phyloP scores from a whole-genome alignment of 2,113 vertebrate genomes.

The Varanus komodoensis region DNA sequence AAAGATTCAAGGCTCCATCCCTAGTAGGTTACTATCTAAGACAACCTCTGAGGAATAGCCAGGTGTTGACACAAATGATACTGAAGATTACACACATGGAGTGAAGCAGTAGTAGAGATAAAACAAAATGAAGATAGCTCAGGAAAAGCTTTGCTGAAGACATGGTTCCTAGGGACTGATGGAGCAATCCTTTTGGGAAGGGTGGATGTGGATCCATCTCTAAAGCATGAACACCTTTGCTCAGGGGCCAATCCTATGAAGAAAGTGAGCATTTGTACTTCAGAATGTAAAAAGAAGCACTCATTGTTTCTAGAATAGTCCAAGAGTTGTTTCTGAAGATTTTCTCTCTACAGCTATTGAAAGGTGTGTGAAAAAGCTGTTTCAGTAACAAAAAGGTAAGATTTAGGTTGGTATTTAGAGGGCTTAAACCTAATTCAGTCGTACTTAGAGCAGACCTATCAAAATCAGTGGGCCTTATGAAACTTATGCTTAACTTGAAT shows the following conservation, averaged over 20 bases:
- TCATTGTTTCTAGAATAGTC: background rate
- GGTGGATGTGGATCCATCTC: background rate
- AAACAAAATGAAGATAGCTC: background rate
- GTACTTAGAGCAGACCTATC: too few species aligned
- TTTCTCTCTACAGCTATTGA: background rate
- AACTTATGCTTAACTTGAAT: too few species aligned
- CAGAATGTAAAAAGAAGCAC: background rate
- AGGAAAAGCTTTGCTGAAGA: background rate
- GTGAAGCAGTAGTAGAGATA: background rate
- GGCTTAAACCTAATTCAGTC: too few species aligned
- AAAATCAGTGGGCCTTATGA: too few species aligned
- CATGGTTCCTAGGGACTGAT: background rate
- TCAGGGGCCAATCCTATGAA: background rate
- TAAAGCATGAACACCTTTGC: background rate
- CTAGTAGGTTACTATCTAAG: too few species aligned
- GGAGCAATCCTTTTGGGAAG: background rate
- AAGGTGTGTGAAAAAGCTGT: too few species aligned
- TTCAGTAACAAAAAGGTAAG: too few species aligned
- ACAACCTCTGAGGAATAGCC: background rate
- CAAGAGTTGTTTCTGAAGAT: background rate
- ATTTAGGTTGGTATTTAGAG: too few species aligned
- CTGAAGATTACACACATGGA: background rate
- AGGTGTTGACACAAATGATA: background rate
- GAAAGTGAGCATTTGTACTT: background rate
- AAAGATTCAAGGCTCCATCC: too few species aligned